A percentile compares a stretch with the other conserved stretches of the same genome.
phyloP scores from a whole-genome alignment of 2,888 invertebrate genomes.

The Deilephila porcellus region DNA sequence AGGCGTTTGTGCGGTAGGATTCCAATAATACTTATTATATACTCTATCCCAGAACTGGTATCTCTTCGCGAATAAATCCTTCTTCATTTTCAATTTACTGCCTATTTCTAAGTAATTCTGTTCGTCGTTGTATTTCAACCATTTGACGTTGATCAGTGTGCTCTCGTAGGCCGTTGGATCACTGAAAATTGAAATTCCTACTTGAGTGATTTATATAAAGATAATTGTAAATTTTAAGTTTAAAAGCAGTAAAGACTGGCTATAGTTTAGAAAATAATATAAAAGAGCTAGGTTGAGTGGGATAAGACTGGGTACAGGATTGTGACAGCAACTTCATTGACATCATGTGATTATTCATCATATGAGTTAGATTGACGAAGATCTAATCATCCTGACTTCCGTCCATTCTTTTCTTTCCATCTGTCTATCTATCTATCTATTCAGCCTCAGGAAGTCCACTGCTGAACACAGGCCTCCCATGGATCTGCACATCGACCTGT shows the following conservation, averaged over 20 bases:
- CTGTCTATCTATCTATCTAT: no score
- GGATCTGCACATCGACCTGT: no score
- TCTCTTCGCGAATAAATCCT: constrained; percentile 58
- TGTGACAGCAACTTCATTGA: no score
- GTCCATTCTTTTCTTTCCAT: no score
- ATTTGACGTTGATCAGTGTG: constrained; percentile 60
- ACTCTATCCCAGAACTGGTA: constrained; percentile 69
- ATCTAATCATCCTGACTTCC: no score
- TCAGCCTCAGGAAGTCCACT: no score
- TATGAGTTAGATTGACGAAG: no score
- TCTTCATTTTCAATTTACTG: constrained; percentile 56
- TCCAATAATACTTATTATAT: constrained; percentile 71
- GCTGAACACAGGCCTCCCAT: no score
- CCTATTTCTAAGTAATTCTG: constrained; percentile 68
- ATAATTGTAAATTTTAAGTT: background rate
- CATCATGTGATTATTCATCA: no score
- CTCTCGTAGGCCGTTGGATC: constrained; percentile 74
- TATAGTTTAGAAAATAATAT: background rate
- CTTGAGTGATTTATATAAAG: constrained; percentile 16
- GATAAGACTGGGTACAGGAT: no score
- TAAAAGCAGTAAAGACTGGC: background rate
- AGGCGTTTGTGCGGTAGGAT: constrained; percentile 51
- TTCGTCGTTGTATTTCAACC: constrained; percentile 65
- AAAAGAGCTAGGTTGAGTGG: background rate
- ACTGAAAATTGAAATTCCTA: constrained; percentile 54